Evolutionary conservation across 2,797 vertebrate genomes (phyloP).

Genomic region (Oreortyx pictus): DNA sequence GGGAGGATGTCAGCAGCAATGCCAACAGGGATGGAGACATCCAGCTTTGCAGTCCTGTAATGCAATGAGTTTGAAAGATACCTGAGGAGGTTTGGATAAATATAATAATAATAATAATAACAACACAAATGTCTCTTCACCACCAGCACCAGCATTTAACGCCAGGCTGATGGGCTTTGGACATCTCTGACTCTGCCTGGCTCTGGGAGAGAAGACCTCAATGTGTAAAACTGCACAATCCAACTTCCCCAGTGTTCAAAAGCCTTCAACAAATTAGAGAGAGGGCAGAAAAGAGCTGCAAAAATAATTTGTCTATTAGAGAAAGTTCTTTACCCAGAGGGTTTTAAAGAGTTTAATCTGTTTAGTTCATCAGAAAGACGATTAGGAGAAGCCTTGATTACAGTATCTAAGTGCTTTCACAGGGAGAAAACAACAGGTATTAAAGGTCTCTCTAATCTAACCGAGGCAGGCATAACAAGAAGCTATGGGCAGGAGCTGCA

Average conservation of each 20-base stretch:
- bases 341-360: constrained; percentile 41
- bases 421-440: constrained; percentile 10
- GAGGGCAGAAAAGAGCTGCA: constrained; percentile 26
- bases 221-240: not conserved
- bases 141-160: not conserved
- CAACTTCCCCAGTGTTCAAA: rapidly evolving
- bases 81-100: not conserved
- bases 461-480: not conserved
- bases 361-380: constrained; percentile 18
- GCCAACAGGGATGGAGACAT: rapidly evolving
- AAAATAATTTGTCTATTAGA: constrained; percentile 6
- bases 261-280: not conserved
- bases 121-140: too few relatives aligned
- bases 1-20: too few relatives aligned
- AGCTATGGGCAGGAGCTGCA: not conserved
- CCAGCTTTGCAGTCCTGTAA: rapidly evolving
- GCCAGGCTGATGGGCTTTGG: not conserved
- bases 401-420: not conserved
- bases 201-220: too few relatives aligned
- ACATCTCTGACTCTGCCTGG: not conserved
- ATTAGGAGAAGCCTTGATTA: constrained; percentile 58
- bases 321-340: not conserved
- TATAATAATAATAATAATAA: too few relatives aligned
- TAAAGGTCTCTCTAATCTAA: not conserved
- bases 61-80: not conserved